A percentile compares a stretch with the other conserved stretches of the same genome.
phyloP scores from a whole-genome alignment of 2,888 invertebrate genomes.

The Eilema depressum region DNA sequence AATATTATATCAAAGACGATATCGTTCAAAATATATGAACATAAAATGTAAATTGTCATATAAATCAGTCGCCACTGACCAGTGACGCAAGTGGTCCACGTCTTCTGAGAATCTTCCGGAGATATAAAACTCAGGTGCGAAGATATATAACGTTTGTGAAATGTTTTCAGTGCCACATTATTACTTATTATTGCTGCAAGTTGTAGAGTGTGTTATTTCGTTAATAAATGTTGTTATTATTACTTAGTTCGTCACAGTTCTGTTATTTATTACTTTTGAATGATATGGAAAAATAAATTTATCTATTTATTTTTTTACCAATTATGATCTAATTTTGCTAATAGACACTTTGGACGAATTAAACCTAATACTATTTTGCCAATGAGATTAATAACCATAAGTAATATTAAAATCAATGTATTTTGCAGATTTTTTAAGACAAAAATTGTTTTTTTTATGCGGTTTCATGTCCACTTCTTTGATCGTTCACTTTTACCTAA shows the following conservation, averaged over 20 bases:
- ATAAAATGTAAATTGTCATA: constrained; percentile 8
- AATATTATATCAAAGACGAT: neutral
- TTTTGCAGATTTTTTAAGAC: too few species aligned
- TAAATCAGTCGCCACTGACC: constrained; percentile 14
- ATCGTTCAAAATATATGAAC: neutral
- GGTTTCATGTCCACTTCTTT: too few species aligned
- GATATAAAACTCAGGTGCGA: constrained; percentile 3
- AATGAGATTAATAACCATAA: too few species aligned
- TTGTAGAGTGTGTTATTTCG: neutral
- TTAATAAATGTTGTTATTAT: neutral
- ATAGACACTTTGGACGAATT: too few species aligned
- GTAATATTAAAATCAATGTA: too few species aligned
- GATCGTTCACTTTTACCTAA: too few species aligned
- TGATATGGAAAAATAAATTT: neutral
- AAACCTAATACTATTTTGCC: too few species aligned
- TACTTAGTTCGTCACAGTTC: neutral
- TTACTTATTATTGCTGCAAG: neutral
- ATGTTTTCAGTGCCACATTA: constrained; percentile 9
- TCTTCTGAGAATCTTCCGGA: neutral
- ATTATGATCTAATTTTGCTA: too few species aligned
- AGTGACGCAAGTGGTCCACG: constrained; percentile 5
- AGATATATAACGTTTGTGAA: constrained; percentile 1
- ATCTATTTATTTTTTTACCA: neutral
- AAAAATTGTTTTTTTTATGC: too few species aligned
- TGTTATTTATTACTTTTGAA: neutral